Evolutionary conservation across 2,797 vertebrate species (phyloP).

Genomic region (Acridotheres tristis): DNA sequence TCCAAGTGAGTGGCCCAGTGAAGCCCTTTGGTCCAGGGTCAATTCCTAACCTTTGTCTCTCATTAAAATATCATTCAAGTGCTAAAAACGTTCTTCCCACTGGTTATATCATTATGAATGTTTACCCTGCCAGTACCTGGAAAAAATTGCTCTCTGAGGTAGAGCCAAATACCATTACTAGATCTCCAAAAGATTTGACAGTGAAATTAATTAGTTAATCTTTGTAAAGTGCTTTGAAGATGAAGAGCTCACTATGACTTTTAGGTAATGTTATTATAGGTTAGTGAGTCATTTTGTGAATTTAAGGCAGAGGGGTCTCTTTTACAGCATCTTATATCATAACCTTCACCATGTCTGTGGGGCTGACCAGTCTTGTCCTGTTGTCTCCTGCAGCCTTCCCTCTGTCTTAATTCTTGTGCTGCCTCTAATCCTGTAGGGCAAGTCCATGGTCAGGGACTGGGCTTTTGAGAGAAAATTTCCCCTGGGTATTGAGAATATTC

Average conservation of each 20-base stretch:
- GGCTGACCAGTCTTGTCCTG: not conserved
- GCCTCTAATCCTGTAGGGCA: not conserved
- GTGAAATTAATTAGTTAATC: conserved; percentile 73
- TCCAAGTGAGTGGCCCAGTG: conserved; percentile 1
- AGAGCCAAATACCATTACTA: conserved; percentile 75
- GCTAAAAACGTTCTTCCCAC: conserved; percentile 63
- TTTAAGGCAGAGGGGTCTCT: conserved; percentile 56
- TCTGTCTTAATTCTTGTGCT: not conserved
- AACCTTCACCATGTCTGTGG: not conserved
- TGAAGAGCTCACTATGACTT: conserved; percentile 69
- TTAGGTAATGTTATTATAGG: conserved; percentile 74
- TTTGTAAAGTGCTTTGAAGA: conserved; percentile 59
- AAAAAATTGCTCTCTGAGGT: conserved; percentile 75
- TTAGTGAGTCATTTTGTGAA: conserved; percentile 71
- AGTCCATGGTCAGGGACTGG: not conserved
- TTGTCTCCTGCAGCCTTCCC: not conserved
- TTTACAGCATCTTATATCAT: not conserved
- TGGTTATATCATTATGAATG: conserved; percentile 72
- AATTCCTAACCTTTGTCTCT: conserved; percentile 42
- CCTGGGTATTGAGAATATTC: not conserved
- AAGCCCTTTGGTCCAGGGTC: conserved; percentile 49
- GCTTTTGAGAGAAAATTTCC: not conserved
- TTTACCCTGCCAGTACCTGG: conserved; percentile 73
- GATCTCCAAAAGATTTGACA: conserved; percentile 75
- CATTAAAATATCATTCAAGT: conserved; percentile 46